Percentiles rank a stretch among this genome's conserved stretches.
Evolutionary conservation across 2,797 vertebrate genomes (phyloP).

Genomic region (Numenius phaeopus): DNA sequence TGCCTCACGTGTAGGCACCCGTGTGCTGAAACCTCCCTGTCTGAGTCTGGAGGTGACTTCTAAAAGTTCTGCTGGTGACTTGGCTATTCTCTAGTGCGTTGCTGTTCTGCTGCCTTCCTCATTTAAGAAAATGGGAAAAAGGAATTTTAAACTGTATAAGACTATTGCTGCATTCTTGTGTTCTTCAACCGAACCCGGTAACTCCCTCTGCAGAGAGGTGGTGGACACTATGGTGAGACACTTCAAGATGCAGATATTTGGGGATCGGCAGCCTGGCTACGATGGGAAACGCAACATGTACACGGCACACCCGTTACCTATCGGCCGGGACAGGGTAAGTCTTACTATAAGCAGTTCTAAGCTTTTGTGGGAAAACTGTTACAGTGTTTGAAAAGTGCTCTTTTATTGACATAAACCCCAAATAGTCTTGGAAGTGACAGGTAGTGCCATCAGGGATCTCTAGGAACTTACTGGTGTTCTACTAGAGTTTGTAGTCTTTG

Average conservation of each 20-base stretch:
- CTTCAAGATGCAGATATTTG: constrained; percentile 99
- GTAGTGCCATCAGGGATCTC: background rate
- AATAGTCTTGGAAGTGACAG: background rate
- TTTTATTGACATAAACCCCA: background rate
- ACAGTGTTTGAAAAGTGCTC: background rate
- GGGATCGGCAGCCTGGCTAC: constrained; percentile 96
- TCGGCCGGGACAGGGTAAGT: constrained; percentile 93
- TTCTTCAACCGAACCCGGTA: constrained; percentile 15
- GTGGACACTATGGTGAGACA: constrained; percentile 99
- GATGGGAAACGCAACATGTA: constrained; percentile 99
- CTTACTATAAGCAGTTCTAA: background rate
- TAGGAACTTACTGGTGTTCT: background rate
- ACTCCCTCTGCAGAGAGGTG: constrained; percentile 87
- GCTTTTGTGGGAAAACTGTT: background rate
- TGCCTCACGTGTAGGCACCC: background rate
- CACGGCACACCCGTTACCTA: constrained; percentile 95
- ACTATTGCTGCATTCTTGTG: background rate
- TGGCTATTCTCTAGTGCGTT: accelerated
- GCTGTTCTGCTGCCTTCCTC: background rate
- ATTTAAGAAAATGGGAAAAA: background rate
- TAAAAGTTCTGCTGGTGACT: background rate
- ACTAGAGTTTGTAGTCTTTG: background rate
- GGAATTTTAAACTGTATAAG: background rate
- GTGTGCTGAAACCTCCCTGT: background rate
- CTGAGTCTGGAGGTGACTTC: background rate